These are phyloP conservation scores for Podarcis cretensis DNA, from an alignment of 2,113 vertebrate genomes.

Conservation along the genomic window DNA sequence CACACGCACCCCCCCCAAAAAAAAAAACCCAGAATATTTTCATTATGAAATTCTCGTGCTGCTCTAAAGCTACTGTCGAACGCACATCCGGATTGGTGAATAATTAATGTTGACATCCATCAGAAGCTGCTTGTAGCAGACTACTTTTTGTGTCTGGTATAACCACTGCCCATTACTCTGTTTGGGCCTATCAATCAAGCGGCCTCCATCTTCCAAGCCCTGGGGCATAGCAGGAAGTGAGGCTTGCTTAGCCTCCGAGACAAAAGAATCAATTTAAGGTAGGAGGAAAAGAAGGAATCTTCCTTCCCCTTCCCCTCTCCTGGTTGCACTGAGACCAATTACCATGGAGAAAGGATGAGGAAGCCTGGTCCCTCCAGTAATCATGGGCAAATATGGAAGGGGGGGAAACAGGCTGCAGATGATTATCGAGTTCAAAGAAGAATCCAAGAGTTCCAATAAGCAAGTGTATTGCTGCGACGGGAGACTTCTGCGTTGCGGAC, in stretches of 20 bases:
- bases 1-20: not conserved
- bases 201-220: slow-evolving; percentile 13
- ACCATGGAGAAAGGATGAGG: not conserved
- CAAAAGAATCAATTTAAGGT: slow-evolving; percentile 25
- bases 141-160: slow-evolving; percentile 12
- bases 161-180: slow-evolving; percentile 20
- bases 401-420: not conserved
- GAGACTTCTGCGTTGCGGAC: not conserved
- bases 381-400: not conserved
- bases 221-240: slow-evolving; percentile 19
- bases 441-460: not conserved
- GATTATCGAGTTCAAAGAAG: not conserved
- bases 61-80: not conserved
- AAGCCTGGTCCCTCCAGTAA: not conserved
- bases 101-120: slow-evolving; percentile 35
- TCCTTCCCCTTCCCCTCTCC: slow-evolving; percentile 9
- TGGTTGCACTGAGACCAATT: slow-evolving; percentile 33
- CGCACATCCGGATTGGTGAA: slow-evolving; percentile 17
- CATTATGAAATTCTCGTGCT: slow-evolving; percentile 12
- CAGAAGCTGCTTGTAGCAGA: slow-evolving; percentile 7
- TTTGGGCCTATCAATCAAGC: slow-evolving; percentile 30
- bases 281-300: not conserved
- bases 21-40: slow-evolving; percentile 1
- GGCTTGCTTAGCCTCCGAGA: slow-evolving; percentile 10
- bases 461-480: not conserved